phyloP scores from a whole-genome alignment of 2,888 invertebrate species.

The Alloplasta piceator region DNA sequence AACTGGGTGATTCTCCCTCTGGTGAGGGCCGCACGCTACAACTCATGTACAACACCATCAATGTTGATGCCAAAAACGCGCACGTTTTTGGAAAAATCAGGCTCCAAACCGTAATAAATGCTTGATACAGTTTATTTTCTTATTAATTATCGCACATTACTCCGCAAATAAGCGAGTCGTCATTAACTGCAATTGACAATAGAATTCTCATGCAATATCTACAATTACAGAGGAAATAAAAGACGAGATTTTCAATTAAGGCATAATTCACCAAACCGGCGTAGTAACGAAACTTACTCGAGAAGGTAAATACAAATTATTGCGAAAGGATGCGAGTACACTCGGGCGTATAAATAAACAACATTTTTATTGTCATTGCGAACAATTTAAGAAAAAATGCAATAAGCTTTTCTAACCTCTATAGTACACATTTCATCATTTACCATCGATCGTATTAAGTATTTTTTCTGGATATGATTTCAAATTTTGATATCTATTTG shows the following conservation, averaged over 20 bases:
- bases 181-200: background rate
- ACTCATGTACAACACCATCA: no score
- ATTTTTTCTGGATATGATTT: background rate
- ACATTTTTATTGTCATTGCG: background rate
- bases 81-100: no score
- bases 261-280: conserved; percentile 1
- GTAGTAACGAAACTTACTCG: conserved; percentile 15
- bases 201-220: background rate
- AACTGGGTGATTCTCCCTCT: no score
- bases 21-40: no score
- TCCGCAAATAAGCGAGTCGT: background rate
- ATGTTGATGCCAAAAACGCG: no score
- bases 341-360: background rate
- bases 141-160: background rate
- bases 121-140: no score
- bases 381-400: background rate
- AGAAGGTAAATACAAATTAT: conserved; percentile 27
- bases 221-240: background rate
- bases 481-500: background rate
- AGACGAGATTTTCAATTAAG: background rate
- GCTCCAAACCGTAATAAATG: no score
- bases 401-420: background rate
- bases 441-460: background rate
- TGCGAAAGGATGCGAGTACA: background rate
- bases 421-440: background rate